Evolutionary conservation across 2,797 vertebrate species (phyloP).

Genomic region (Myotis findleyi): DNA sequence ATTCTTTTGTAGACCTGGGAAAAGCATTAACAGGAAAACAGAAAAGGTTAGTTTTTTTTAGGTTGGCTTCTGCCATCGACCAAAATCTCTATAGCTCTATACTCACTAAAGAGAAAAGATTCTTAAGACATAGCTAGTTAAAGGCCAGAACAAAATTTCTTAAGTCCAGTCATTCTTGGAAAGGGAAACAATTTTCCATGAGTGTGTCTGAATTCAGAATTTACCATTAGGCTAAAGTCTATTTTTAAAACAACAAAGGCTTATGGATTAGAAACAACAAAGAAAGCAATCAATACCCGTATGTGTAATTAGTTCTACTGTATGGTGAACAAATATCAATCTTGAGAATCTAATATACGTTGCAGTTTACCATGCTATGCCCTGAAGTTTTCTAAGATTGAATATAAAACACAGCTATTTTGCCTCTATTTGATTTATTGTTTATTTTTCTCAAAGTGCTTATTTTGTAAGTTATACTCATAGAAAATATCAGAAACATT

Average conservation of each 20-base stretch:
- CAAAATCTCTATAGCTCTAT: constrained; percentile 38
- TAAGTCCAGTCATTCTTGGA: background rate
- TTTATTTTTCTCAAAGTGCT: constrained; percentile 53
- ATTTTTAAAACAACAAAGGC: constrained; percentile 46
- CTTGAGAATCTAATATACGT: constrained; percentile 33
- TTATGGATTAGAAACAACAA: constrained; percentile 24
- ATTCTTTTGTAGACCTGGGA: constrained; percentile 1
- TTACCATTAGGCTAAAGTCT: background rate
- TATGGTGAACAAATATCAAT: constrained; percentile 36
- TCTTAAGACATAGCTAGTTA: constrained; percentile 39
- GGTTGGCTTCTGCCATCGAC: background rate
- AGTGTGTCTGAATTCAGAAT: constrained; percentile 51
- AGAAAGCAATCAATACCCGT: background rate
- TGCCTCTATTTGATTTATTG: constrained; percentile 25
- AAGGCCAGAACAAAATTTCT: constrained; percentile 45
- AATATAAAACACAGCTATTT: constrained; percentile 43
- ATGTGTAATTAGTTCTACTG: background rate
- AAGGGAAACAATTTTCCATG: constrained; percentile 20
- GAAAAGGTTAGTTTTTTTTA: background rate
- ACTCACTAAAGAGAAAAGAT: background rate
- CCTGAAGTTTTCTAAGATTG: constrained; percentile 11
- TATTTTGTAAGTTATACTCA: constrained; percentile 26
- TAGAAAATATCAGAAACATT: constrained; percentile 47
- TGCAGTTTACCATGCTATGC: background rate
- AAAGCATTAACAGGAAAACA: constrained; percentile 38